Evolutionary conservation across 2,113 vertebrate genomes (phyloP).

Genomic region (Alligator sinensis): DNA sequence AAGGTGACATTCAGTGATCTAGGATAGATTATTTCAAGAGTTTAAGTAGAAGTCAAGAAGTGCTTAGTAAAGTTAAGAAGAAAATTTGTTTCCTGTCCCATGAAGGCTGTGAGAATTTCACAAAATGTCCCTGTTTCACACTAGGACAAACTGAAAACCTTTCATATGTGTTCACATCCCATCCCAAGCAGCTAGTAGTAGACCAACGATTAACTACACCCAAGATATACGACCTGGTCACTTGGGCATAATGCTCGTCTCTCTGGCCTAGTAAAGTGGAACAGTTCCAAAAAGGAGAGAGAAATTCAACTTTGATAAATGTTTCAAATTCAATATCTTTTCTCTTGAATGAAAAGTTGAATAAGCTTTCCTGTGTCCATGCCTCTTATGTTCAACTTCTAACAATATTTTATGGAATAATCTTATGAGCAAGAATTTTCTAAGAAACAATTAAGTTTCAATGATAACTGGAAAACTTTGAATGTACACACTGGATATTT

Average conservation of each 20-base stretch:
- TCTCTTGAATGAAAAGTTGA: background rate
- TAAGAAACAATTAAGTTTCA: background rate
- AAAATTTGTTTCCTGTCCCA: background rate
- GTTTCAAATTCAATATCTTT: background rate
- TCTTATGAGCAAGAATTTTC: background rate
- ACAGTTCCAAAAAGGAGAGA: background rate
- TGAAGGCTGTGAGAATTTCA: background rate
- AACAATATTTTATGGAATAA: background rate
- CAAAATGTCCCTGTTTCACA: background rate
- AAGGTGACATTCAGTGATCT: background rate
- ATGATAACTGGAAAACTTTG: no score
- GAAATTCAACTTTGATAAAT: background rate
- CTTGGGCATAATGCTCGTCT: background rate
- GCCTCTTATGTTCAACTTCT: background rate
- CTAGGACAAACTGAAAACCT: no score
- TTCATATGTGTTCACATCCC: no score
- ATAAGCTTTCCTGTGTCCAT: background rate
- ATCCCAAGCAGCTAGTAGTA: no score
- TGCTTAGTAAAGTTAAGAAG: background rate
- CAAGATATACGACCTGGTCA: no score
- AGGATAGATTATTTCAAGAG: background rate
- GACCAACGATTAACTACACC: no score
- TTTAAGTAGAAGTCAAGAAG: background rate
- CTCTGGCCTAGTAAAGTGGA: background rate
- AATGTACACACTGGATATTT: no score